Base-by-base conservation (phyloP, 2,797 vertebrate species). In the Microtus obscurus region DNA sequence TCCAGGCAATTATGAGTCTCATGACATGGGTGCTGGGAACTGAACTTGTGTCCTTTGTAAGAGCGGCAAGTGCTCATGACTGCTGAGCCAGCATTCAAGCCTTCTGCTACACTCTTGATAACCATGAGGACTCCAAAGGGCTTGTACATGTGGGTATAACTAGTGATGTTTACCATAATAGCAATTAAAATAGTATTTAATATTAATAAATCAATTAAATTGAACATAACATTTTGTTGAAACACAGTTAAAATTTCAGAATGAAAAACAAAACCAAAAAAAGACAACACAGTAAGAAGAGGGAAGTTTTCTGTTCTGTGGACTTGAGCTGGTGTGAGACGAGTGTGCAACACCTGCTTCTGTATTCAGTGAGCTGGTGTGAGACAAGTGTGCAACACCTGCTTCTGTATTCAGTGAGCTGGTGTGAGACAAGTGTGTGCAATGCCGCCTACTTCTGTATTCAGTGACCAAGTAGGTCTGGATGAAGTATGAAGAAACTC, bases 241-340 rank as follows among this genome's bases (percentile, higher is more conserved):
- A 93, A 95, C 71, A 37, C n/a, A 53, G 65, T 34, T 71, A 21
- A 71, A 85, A 94, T 94, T 85, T 71, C 13, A 89, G 79, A 96
- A 65, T 9, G 45, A 69, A 56, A 78, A 78, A 11, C 81, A 48
- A n/a, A 85, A 40, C 29, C 37, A 29, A 83, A 48, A 61, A 40
- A 48, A 34, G 17, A 13, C 10, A 16, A 67, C 53, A 48, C 37
- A 74, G 45, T 31, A 53, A 61, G 73, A 53, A 43, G 27, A 29
- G 27, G 29, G 51, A 23, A 77, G 5, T n/a, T 80, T 78, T 34
- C 40, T 34, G 63, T 37, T 95, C 92, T 81, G 10, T 65, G 82
- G 87, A 85, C 76, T 93, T 80, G 85, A 79, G 23, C 73, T 81
- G 25, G 51, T 29, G 17, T 31, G 21, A 78, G 48, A 11, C 0